Base-by-base conservation (phyloP, 2,888 invertebrate genomes). In the Sphaerophoria rueppellii region DNA sequence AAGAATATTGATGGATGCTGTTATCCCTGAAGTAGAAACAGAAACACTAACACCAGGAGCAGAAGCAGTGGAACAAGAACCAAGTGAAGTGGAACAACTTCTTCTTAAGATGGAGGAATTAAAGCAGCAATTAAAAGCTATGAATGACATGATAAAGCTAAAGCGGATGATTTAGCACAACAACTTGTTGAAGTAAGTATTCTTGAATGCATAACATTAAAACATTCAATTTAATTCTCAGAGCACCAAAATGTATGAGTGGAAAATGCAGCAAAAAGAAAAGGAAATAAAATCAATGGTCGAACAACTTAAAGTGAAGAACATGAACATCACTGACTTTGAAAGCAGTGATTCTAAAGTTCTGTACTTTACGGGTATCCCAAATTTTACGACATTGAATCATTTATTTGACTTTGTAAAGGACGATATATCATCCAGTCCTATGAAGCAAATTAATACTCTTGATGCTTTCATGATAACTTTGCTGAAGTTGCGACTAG, bases 381-480 rank as follows among this genome's bases (percentile, higher is more conserved):
- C 71, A 32, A 60, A 58, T 24, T 58, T 58, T 16, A 6, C n/a
- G 6, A 14, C 50, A 12, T 16, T 70, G 35, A 34, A 6, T 35
- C 4, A 34, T 9, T 24, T 71, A 16, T 71, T 58, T 58, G 46
- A 52, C 40, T 50, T 24, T 60, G n/a, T 50, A 16, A 48, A 37
- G 11, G 58, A 37, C 7, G 48, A 40, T 40, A 35, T 71, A 14
- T 32, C 46, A 14, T 12, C 58, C 35, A 35, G 40, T 16, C 32
- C 52, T 37, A 67, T n/a, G 40, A 67, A 67, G 67, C 35, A 57
- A 35, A 34, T 71, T 11, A 72, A 58, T 16, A 35, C 52, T n/a
- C 60, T 72, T 32, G 72, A 72, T 34, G 72, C 60, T 14, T 61
- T 61, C 40, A 52, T 72, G 5, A 5, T 72, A 32, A 52, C 52